Conservation (phyloP, 2,797 vertebrate species). For the Pangasius mekongensis region DNA sequence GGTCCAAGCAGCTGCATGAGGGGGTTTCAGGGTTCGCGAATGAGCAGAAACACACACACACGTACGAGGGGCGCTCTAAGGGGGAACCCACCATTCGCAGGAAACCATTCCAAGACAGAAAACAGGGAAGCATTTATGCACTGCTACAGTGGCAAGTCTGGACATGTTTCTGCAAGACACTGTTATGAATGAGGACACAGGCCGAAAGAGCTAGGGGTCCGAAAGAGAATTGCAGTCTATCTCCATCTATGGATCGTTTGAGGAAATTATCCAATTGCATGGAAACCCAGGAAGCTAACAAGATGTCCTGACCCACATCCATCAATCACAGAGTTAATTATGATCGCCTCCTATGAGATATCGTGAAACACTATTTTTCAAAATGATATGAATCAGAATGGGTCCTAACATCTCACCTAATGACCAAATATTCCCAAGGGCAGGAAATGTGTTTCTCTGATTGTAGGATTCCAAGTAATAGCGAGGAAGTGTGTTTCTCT, state of each 20-base stretch:
- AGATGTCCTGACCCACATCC: constrained; percentile 32
- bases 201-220: constrained; percentile 25
- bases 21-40: constrained; percentile 43
- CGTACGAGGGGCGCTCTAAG: constrained; percentile 52
- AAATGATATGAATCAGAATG: not conserved
- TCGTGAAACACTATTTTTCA: not conserved
- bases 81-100: constrained; percentile 65
- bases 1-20: constrained; percentile 55
- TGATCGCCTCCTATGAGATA: constrained; percentile 3
- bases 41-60: constrained; percentile 28
- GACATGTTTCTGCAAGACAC: constrained; percentile 73
- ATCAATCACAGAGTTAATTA: constrained; percentile 42
- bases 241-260: constrained; percentile 39
- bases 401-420: not conserved
- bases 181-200: constrained; percentile 49
- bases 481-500: not conserved
- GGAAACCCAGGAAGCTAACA: constrained; percentile 31
- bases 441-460: constrained; percentile 16
- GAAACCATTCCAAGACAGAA: constrained; percentile 71
- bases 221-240: constrained; percentile 28
- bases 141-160: constrained; percentile 69
- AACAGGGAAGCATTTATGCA: constrained; percentile 71
- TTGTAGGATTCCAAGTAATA: not conserved
- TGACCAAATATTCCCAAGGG: not conserved
- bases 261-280: constrained; percentile 42